These are phyloP conservation scores for Sus scrofa DNA, from an alignment of 2,113 vertebrate species.

Conservation along the genomic window T2T-Sscrofa CM000814.6:121417001-121417500, in stretches of 20 bases:
- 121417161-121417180: conserved; percentile 50
- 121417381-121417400: background rate
- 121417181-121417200: conserved; percentile 47
- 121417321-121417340: background rate
- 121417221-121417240: conserved; percentile 29
- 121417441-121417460: background rate
- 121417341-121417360: background rate
- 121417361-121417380: background rate
- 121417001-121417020: conserved; percentile 60
- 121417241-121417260: conserved; percentile 37
- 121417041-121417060: conserved; percentile 73
- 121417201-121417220: conserved; percentile 60
- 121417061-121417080: conserved; percentile 63
- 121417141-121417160: conserved; percentile 67
- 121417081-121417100: conserved; percentile 57
- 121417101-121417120: conserved; percentile 79
- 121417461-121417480: background rate
- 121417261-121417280: conserved; percentile 66
- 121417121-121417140: conserved; percentile 17
- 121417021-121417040: conserved; percentile 66
- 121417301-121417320: background rate
- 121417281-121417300: background rate
- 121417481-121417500: background rate
- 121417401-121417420: background rate
- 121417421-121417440: background rate